These are phyloP conservation scores for Cygnus atratus DNA, from an alignment of 2,113 vertebrate genomes.

Conservation along the genomic window DNA sequence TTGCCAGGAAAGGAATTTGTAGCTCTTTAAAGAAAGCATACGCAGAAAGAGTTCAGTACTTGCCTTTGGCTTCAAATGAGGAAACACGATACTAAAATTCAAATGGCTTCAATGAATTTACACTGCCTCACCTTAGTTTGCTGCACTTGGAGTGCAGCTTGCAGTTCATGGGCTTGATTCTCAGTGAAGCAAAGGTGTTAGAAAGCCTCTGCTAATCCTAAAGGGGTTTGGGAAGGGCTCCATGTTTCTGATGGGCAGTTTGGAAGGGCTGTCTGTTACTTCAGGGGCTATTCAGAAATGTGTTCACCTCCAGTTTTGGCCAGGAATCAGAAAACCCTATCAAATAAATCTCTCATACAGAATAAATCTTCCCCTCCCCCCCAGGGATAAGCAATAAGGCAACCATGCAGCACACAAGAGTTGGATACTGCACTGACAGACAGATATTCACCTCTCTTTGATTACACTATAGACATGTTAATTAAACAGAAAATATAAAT, in stretches of 20 bases:
- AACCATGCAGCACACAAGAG: background rate
- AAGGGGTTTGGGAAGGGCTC: background rate
- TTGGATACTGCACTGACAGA: background rate
- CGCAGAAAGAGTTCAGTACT: background rate
- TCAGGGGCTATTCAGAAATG: background rate
- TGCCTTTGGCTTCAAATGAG: background rate
- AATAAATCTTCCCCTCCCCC: background rate
- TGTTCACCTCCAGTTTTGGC: background rate
- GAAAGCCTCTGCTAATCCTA: background rate
- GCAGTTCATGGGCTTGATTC: background rate
- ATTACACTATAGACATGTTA: background rate
- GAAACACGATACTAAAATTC: background rate
- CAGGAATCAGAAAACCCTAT: background rate
- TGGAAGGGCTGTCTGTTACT: background rate
- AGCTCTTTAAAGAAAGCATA: background rate
- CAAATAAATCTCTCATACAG: background rate
- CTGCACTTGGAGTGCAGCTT: background rate
- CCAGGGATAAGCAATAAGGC: background rate
- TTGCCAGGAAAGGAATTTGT: background rate
- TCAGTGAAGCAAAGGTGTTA: background rate
- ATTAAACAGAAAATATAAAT: constrained; percentile 23
- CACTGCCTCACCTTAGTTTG: background rate
- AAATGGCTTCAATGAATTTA: background rate
- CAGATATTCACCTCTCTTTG: background rate
- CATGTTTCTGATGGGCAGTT: background rate